Evolutionary conservation across 23 tunicate genomes (phyloP).

Genomic region (Styela clava): DNA sequence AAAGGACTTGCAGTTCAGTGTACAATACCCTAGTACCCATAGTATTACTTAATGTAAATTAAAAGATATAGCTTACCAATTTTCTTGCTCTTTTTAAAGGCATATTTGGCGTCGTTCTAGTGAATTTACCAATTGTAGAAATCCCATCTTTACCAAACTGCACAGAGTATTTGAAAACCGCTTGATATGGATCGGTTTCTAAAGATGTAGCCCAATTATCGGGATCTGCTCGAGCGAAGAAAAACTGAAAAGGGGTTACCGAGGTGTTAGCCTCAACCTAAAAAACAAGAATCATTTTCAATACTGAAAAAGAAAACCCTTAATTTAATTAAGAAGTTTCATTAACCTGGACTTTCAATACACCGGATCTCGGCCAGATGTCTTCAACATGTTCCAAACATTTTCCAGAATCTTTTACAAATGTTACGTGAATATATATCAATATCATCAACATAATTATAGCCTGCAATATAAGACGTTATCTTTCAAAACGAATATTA

Average conservation of each 20-base stretch:
- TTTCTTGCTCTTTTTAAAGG: neutral
- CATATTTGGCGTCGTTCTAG: slow-evolving; percentile 10
- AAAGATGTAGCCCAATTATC: slow-evolving; percentile 26
- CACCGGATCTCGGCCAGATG: slow-evolving; percentile 73
- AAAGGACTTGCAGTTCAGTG: too few relatives aligned
- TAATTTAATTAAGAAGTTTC: too few relatives aligned
- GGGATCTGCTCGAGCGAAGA: slow-evolving; percentile 33
- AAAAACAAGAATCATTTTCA: neutral
- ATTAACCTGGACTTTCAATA: slow-evolving; percentile 78
- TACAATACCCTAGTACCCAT: too few relatives aligned
- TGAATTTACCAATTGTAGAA: neutral
- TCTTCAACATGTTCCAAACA: slow-evolving; percentile 69
- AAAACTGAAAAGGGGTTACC: slow-evolving; percentile 28
- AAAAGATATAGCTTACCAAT: neutral
- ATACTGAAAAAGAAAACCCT: too few relatives aligned
- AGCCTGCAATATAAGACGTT: slow-evolving; percentile 31
- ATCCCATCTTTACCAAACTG: slow-evolving; percentile 29
- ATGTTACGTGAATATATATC: slow-evolving; percentile 68
- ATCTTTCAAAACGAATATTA: too few relatives aligned
- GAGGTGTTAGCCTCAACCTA: slow-evolving; percentile 28
- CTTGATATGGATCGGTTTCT: slow-evolving; percentile 57
- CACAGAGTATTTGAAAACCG: slow-evolving; percentile 35
- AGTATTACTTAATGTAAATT: too few relatives aligned
- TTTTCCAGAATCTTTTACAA: slow-evolving; percentile 60
- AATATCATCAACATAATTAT: slow-evolving; percentile 60